A percentile compares a stretch with the other conserved stretches of the same genome.
Conservation (phyloP, 2,888 invertebrate genomes). For the Lasioglossum villosulum region DNA sequence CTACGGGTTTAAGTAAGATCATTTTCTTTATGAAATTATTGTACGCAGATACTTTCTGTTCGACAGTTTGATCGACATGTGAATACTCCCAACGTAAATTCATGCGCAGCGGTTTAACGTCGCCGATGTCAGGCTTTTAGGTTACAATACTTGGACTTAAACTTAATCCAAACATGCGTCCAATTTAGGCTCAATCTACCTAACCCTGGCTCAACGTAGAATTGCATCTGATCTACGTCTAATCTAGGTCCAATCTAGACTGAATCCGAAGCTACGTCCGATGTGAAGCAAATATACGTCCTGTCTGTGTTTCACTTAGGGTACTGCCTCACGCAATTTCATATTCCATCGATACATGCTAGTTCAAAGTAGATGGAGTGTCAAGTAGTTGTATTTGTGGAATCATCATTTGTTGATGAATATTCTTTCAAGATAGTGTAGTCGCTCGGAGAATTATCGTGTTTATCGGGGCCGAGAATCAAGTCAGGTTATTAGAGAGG, state of each 20-base stretch:
- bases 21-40: not conserved
- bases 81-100: not conserved
- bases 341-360: not conserved
- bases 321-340: not conserved
- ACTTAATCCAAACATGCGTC: not conserved
- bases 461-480: conserved; percentile 15
- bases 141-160: not conserved
- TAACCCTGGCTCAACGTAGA: not conserved
- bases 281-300: not conserved
- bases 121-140: not conserved
- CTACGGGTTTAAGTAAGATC: not conserved
- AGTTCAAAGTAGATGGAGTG: not conserved
- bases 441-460: not conserved
- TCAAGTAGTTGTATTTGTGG: not conserved
- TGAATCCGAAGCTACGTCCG: not conserved
- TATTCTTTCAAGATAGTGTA: not conserved
- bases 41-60: not conserved
- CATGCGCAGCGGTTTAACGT: not conserved
- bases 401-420: not conserved
- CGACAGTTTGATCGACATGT: not conserved
- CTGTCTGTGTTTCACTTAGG: not conserved
- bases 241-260: conserved; percentile 8
- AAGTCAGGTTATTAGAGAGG: not conserved
- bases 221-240: not conserved
- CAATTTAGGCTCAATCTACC: not conserved